A percentile compares a stretch with the other conserved stretches of the same genome.
phyloP scores from a whole-genome alignment of 2,888 invertebrate species.

The Embidobia sp. region DNA sequence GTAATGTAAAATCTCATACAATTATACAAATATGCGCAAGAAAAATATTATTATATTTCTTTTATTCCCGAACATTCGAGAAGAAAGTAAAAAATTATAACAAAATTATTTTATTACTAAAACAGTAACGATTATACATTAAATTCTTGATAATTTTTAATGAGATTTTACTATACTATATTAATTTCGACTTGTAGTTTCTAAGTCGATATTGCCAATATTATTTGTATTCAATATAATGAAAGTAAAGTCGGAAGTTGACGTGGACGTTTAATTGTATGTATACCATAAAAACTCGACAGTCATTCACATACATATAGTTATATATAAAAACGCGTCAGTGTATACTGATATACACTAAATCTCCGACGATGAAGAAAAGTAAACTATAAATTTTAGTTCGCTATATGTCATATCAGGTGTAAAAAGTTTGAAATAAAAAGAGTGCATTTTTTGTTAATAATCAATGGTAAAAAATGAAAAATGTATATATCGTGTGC shows the following conservation, averaged over 20 bases:
- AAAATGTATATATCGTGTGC: constrained; percentile 52
- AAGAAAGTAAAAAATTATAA: too few relatives aligned
- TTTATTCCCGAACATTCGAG: too few relatives aligned
- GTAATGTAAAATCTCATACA: constrained; percentile 64
- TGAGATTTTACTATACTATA: constrained; percentile 55
- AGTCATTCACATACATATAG: constrained; percentile 73
- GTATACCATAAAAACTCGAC: constrained; percentile 75
- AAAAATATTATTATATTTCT: too few relatives aligned
- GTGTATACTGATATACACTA: constrained; percentile 62
- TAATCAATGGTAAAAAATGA: constrained; percentile 36
- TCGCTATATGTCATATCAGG: constrained; percentile 24
- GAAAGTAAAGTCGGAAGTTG: constrained; percentile 70
- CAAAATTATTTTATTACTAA: too few relatives aligned
- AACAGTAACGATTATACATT: too few relatives aligned
- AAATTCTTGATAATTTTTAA: too few relatives aligned
- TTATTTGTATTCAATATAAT: constrained; percentile 80
- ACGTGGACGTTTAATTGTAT: constrained; percentile 77
- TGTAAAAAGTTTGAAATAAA: constrained; percentile 38
- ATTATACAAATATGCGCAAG: too few relatives aligned
- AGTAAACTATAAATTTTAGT: constrained; percentile 30
- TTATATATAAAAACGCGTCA: constrained; percentile 62
- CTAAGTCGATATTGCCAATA: constrained; percentile 79
- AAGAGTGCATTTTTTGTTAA: constrained; percentile 23
- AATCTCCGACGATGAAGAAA: constrained; percentile 59
- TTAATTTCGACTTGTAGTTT: constrained; percentile 70